These are phyloP conservation scores for Bombyx huttoni DNA, from an alignment of 2,888 invertebrate genomes.

Conservation along the genomic window DNA sequence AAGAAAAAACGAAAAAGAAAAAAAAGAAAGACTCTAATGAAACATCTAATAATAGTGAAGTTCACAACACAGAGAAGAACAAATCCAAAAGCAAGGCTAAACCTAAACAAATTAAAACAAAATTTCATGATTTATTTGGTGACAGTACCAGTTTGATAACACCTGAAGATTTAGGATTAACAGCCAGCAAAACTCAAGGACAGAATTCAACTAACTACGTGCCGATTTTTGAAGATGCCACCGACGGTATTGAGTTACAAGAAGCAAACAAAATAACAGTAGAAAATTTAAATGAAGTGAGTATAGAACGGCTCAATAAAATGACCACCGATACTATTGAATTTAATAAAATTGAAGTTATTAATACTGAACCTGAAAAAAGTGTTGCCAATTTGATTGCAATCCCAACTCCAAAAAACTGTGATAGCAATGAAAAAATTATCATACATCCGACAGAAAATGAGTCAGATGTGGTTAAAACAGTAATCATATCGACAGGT, in stretches of 20 bases:
- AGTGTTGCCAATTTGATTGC: neutral
- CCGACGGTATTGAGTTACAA: slow-evolving; percentile 34
- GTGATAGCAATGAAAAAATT: slow-evolving; percentile 11
- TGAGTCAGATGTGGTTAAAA: slow-evolving; percentile 28
- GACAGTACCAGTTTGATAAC: slow-evolving; percentile 56
- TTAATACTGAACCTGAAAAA: neutral
- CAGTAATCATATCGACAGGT: slow-evolving; percentile 43
- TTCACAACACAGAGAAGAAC: slow-evolving; percentile 12
- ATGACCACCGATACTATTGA: neutral
- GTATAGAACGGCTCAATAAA: neutral
- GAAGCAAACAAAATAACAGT: slow-evolving; percentile 4
- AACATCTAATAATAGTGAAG: slow-evolving; percentile 6
- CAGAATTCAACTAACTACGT: slow-evolving; percentile 17
- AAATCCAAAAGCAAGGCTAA: slow-evolving; percentile 16
- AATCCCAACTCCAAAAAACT: slow-evolving; percentile 2
- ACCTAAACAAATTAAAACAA: slow-evolving; percentile 22
- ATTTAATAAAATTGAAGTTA: neutral
- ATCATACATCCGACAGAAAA: slow-evolving; percentile 11
- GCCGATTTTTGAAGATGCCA: slow-evolving; percentile 43
- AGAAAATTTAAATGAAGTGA: neutral
- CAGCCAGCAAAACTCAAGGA: slow-evolving; percentile 8
- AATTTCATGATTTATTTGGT: slow-evolving; percentile 52
- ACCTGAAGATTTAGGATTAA: slow-evolving; percentile 51
- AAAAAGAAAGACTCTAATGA: slow-evolving; percentile 16
- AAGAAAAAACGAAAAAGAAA: slow-evolving; percentile 24